Evolutionary conservation across 2,888 invertebrate genomes (phyloP), one percentile per base, ranked within the genome.

Genomic region (Opisthograptis luteolata): DNA sequence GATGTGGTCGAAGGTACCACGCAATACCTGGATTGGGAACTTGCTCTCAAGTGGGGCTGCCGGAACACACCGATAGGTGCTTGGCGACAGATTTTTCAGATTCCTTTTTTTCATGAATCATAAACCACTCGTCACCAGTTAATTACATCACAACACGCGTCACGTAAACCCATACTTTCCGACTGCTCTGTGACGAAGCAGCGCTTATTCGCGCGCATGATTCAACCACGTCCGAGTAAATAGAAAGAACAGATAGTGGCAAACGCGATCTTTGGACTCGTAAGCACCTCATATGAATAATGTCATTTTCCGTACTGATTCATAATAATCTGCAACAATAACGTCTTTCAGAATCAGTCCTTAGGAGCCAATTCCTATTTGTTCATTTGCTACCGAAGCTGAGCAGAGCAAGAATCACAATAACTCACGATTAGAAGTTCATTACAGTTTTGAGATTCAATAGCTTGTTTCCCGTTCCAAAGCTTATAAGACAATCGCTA

Each of bases 221-320:
- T 15, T 17, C 46, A 36, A 8, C 5, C 1, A 1, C 14, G 6
- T 9, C 13, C 3, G 24, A 15, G n/a, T 3, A 4, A 12, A 8
- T 15, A 27, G 39, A 35, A 35, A 30, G 8, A 35, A 25, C 15
- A 42, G 42, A 31, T 32, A 28, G 40, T 45, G 22, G 30, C 13
- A 34, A 22, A 44, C 28, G 36, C 27, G 30, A 43, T 30, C 50
- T 39, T 35, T 31, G 30, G 19, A 48, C 41, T 50, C 49, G 46
- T 13, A 39, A 28, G 7, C 28, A 1, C 7, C 28, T 36, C 8
- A 24, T 1, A 36, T 12, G 1, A 6, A 22, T 30, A 12, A 25
- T 31, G 17, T 31, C 20, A 37, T 15, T 9, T 10, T 24, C 8
- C 4, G 4, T 1, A 1, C 9, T 43, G 35, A 28, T 10, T 43